These are phyloP conservation scores for Mythimna lalbum DNA, from an alignment of 2,888 invertebrate genomes.

Conservation along the genomic window DNA sequence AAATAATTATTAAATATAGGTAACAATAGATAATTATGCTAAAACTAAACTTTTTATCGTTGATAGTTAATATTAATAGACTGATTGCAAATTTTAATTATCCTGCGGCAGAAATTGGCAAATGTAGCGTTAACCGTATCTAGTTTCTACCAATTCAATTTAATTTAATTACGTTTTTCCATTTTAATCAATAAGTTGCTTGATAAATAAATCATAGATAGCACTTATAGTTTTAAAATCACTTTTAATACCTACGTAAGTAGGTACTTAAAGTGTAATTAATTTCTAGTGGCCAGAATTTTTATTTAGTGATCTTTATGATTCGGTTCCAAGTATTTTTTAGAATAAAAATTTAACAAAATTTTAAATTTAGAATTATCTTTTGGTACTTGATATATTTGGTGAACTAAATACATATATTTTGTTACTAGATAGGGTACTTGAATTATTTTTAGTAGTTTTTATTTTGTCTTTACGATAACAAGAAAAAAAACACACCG, in stretches of 20 bases:
- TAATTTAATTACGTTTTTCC: background rate
- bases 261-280: no score
- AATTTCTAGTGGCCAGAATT: background rate
- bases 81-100: background rate
- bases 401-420: no score
- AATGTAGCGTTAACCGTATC: background rate
- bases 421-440: no score
- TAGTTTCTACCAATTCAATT: background rate
- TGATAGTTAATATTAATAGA: background rate
- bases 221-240: background rate
- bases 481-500: no score
- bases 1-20: background rate
- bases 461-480: no score
- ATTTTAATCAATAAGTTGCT: background rate
- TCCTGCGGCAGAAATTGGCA: conserved; percentile 4
- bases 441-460: no score
- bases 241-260: background rate
- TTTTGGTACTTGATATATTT: no score
- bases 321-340: no score
- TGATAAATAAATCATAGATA: background rate
- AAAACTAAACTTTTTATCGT: background rate
- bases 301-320: no score
- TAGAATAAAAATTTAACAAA: no score
- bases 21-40: background rate
- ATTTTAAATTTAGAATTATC: no score